Percentiles rank a stretch among this genome's conserved stretches.
phyloP scores from a whole-genome alignment of 1,140 invertebrate species.

The Anadara kagoshimensis region DNA sequence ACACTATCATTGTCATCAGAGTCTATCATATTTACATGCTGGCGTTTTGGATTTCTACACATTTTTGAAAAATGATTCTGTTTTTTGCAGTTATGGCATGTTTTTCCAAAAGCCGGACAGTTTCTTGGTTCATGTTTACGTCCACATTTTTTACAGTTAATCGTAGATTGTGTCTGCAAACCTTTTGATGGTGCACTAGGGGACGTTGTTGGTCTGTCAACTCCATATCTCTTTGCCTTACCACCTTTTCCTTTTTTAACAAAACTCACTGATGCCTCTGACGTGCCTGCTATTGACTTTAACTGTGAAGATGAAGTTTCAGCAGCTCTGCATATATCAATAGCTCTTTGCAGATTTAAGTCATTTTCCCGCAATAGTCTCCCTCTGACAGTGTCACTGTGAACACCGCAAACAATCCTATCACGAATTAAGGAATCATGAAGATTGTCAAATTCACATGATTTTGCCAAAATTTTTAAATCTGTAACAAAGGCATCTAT shows the following conservation, averaged over 20 bases:
- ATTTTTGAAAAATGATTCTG: constrained; percentile 15
- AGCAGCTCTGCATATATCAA: constrained; percentile 17
- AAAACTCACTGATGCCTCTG: neutral
- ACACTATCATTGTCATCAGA: neutral
- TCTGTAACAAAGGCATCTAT: constrained; percentile 38
- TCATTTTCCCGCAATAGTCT: constrained; percentile 14
- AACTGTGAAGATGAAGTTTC: constrained; percentile 9
- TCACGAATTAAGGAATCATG: constrained; percentile 37
- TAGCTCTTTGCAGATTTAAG: constrained; percentile 12
- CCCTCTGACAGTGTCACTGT: constrained; percentile 4
- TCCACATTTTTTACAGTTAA: constrained; percentile 22
- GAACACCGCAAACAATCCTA: constrained; percentile 39
- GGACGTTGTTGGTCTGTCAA: neutral
- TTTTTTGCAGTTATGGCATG: constrained; percentile 13
- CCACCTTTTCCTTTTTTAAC: neutral
- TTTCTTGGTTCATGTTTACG: constrained; percentile 6
- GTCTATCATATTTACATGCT: neutral
- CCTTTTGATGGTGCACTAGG: neutral
- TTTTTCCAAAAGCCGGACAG: constrained; percentile 22
- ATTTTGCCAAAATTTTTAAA: constrained; percentile 28
- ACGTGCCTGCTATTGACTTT: neutral
- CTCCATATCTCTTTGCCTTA: neutral
- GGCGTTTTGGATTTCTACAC: neutral
- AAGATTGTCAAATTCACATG: constrained; percentile 32
- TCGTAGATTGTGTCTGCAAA: neutral